Conservation (phyloP, 2,113 vertebrate genomes). For the Myotis brandtii region DNA sequence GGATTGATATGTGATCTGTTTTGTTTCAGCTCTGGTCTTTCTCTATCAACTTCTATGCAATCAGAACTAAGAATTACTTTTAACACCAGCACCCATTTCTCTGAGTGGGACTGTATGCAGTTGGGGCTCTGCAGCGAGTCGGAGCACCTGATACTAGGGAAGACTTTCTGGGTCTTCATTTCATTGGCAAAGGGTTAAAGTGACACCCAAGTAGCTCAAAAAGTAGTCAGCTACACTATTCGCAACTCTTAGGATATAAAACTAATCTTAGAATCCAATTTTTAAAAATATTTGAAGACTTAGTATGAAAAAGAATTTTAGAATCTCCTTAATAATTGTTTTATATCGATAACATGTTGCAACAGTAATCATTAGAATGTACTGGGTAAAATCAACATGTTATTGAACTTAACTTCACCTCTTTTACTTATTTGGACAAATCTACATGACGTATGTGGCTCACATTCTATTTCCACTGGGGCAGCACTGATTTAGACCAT, state of each 20-base stretch:
- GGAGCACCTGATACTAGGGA: neutral
- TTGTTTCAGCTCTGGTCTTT: neutral
- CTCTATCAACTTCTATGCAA: neutral
- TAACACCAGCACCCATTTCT: neutral
- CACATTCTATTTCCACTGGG: neutral
- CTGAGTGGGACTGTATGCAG: neutral
- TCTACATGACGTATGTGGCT: neutral
- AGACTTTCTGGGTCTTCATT: neutral
- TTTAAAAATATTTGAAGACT: neutral
- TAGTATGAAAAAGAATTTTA: neutral
- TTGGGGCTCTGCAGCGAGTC: no score
- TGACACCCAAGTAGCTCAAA: neutral
- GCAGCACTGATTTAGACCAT: neutral
- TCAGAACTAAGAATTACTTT: constrained; percentile 2
- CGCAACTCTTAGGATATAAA: neutral
- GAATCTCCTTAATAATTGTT: neutral
- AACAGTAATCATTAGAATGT: neutral
- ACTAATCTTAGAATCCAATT: neutral
- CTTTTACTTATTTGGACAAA: neutral
- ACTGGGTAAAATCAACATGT: neutral
- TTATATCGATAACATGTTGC: neutral
- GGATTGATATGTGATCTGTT: neutral
- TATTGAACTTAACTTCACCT: neutral
- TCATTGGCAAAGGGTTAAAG: neutral
- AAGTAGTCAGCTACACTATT: neutral